phyloP scores from a whole-genome alignment of 2,113 vertebrate genomes.

The Brachionichthys hirsutus region DNA sequence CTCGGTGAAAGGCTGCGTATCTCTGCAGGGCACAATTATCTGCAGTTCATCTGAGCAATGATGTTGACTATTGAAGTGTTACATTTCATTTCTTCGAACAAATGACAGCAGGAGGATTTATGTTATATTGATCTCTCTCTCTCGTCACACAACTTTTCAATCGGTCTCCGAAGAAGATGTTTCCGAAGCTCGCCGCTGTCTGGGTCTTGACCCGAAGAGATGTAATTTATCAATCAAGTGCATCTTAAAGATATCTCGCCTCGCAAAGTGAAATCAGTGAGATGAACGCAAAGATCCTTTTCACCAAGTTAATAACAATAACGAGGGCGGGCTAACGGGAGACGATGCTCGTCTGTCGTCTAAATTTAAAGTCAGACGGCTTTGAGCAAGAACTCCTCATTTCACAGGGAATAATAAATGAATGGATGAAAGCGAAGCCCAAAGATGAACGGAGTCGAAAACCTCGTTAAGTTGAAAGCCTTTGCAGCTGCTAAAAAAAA shows the following conservation, averaged over 20 bases:
- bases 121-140: neutral
- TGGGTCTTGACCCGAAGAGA: neutral
- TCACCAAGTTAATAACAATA: neutral
- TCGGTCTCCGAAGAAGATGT: conserved; percentile 11
- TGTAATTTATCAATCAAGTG: conserved; percentile 12
- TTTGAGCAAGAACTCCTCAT: neutral
- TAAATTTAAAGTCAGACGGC: neutral
- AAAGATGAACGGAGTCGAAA: conserved; percentile 6
- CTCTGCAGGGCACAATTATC: too few relatives aligned
- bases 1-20: neutral
- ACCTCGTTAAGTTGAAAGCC: neutral
- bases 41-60: too few relatives aligned
- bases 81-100: neutral
- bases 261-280: too few relatives aligned
- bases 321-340: neutral
- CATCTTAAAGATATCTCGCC: neutral
- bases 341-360: neutral
- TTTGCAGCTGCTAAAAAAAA: neutral
- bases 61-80: neutral
- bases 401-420: conserved; percentile 23
- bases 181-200: neutral
- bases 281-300: too few relatives aligned
- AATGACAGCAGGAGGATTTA: neutral
- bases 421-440: neutral
- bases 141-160: neutral